These are phyloP conservation scores for Drosophila triauraria DNA, from an alignment of 1,140 invertebrate genomes.

Conservation along the genomic window DNA sequence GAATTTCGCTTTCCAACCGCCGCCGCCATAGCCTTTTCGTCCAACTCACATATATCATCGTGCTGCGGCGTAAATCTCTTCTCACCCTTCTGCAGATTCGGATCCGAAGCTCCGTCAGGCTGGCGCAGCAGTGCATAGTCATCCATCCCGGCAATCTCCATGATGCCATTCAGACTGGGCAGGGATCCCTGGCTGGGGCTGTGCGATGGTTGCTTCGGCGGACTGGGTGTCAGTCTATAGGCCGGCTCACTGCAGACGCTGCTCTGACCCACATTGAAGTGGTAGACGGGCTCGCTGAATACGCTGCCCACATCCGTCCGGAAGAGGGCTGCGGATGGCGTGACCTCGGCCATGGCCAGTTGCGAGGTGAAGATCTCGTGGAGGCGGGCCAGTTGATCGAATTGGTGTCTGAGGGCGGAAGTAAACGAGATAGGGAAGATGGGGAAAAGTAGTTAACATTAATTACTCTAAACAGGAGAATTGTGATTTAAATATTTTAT, in stretches of 20 bases:
- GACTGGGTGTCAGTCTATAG: constrained; percentile 82
- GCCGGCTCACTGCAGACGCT: constrained; percentile 88
- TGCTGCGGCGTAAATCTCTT: constrained; percentile 76
- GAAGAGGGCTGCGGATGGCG: constrained; percentile 87
- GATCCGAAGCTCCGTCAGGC: constrained; percentile 96
- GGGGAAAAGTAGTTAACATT: neutral
- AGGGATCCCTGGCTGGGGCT: constrained; percentile 83
- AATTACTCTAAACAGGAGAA: neutral
- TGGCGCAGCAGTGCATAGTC: constrained; percentile 90
- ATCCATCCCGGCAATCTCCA: constrained; percentile 87
- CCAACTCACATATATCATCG: constrained; percentile 76
- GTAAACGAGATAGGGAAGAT: neutral
- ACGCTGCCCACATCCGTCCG: constrained; percentile 90
- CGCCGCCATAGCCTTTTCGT: constrained; percentile 86
- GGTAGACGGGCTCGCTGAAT: constrained; percentile 93
- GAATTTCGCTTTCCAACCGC: constrained; percentile 86
- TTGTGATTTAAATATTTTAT: too few species aligned
- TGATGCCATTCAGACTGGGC: constrained; percentile 84
- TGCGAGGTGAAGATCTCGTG: constrained; percentile 89
- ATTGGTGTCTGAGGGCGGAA: constrained; percentile 86
- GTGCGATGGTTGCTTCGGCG: constrained; percentile 79
- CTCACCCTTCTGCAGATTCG: constrained; percentile 91
- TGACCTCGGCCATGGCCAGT: constrained; percentile 90
- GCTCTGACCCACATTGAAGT: constrained; percentile 89
- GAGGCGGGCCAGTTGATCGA: constrained; percentile 89